These are phyloP conservation scores for Oreotrochilus melanogaster DNA, from an alignment of 2,113 vertebrate species.

Conservation along the genomic window DNA sequence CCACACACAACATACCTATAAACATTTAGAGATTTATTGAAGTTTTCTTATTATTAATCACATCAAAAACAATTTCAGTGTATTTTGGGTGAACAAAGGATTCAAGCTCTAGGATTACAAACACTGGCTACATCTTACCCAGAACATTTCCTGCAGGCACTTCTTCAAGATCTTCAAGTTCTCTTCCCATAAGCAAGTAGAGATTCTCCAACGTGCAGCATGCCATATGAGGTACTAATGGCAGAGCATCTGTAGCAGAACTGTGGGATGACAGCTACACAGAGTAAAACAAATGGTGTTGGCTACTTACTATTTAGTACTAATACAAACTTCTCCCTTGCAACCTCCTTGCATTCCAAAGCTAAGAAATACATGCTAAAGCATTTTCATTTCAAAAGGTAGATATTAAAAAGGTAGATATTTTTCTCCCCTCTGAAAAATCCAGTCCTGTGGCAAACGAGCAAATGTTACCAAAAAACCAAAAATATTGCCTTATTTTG, in stretches of 20 bases:
- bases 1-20: neutral
- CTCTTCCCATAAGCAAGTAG: constrained; percentile 95
- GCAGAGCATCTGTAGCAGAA: constrained; percentile 67
- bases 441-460: neutral
- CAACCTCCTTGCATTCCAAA: neutral
- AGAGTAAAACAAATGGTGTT: neutral
- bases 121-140: constrained; percentile 73
- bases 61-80: neutral
- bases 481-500: neutral
- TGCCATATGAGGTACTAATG: constrained; percentile 84
- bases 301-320: neutral
- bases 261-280: constrained; percentile 83
- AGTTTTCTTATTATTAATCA: neutral
- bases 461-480: neutral
- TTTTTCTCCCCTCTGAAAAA: neutral
- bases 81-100: neutral
- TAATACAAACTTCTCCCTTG: neutral
- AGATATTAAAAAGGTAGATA: neutral
- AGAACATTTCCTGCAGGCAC: constrained; percentile 94
- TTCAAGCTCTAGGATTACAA: neutral
- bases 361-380: neutral
- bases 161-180: constrained; percentile 90
- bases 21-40: neutral
- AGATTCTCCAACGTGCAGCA: constrained; percentile 85
- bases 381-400: neutral